phyloP scores from a whole-genome alignment of 1,140 invertebrate genomes.

The Orchestia grillus region DNA sequence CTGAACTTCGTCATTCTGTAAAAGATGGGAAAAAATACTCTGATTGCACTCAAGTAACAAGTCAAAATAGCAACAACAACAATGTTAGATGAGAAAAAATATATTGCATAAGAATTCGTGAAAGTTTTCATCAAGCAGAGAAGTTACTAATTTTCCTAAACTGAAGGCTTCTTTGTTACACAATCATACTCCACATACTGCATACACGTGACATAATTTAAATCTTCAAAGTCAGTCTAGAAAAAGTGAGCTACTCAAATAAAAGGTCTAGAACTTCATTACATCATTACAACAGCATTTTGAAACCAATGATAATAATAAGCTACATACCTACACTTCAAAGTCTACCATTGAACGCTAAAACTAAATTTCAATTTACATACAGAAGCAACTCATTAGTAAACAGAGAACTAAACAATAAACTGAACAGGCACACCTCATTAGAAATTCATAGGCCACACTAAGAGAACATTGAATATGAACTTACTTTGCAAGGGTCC shows the following conservation, averaged over 20 bases:
- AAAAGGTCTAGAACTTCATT: no score
- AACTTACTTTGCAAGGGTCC: conserved; percentile 62
- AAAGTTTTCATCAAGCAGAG: background rate
- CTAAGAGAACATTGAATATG: background rate
- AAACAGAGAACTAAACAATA: background rate
- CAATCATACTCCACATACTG: no score
- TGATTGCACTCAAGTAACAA: background rate
- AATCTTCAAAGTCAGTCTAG: no score
- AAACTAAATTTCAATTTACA: no score
- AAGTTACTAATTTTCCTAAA: background rate
- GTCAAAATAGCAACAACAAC: background rate
- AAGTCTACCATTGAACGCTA: no score
- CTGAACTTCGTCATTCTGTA: conserved; percentile 67
- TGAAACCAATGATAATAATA: no score
- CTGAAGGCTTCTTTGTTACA: background rate
- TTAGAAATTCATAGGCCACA: background rate
- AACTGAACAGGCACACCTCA: background rate
- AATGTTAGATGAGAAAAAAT: background rate
- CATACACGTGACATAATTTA: no score
- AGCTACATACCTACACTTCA: no score
- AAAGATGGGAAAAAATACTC: background rate
- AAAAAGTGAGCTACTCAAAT: no score
- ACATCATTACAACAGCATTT: no score
- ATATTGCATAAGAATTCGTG: background rate
- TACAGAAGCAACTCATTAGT: background rate